Base-by-base conservation (phyloP, 2,113 vertebrate genomes). In the Brachyhypopomus occidentalis region DNA sequence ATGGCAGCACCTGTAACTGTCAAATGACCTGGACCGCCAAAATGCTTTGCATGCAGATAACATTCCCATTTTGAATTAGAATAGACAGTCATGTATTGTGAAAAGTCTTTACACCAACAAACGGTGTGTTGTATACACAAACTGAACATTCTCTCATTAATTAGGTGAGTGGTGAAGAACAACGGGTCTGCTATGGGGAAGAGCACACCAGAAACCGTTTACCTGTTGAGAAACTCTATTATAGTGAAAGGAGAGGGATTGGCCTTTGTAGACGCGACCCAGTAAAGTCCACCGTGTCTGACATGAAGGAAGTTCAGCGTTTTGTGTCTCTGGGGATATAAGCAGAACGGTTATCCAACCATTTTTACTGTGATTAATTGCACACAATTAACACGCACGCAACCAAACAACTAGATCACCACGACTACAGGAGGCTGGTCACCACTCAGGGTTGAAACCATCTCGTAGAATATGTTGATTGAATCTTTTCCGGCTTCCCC, bases 341-440 rank as follows among this genome's bases (percentile, higher is more conserved):
- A 25, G 14, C 36, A 41, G 6, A 11, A 56, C 45, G 45, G 36
- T 17, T 23, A 58, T 25, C 30, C 8, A 14, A 52, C 45, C 1
- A 14, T 11, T 52, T 52, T 52, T 1, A 52, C 45, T 52, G 45
- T 52, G 45, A 45, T 38, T 56, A 64, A 38, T 11, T 12, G 12
- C 14, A 45, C 27, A 4, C 5, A 4, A 56, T 4, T 52, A 30
- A 67, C 12, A 67, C 20, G 14, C 7, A 23, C 6, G 34, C 9
- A 8, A 19, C 48, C 17, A n/a, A 6, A 12, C 6, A 20, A 23
- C 6, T 11, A 0, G 3, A 8, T 90, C 89, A 96, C 96, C 95
- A 95, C 95, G 85, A 96, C 95, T n/a, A 97, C 94, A 0, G 95
- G 95, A 23, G 96, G 94, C 86, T 95, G 95, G 82, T 94, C 95